Evolutionary conservation across 2,797 vertebrate species (phyloP), one percentile per base, ranked within the genome.

Genomic region (Muraenolepis orangiensis): DNA sequence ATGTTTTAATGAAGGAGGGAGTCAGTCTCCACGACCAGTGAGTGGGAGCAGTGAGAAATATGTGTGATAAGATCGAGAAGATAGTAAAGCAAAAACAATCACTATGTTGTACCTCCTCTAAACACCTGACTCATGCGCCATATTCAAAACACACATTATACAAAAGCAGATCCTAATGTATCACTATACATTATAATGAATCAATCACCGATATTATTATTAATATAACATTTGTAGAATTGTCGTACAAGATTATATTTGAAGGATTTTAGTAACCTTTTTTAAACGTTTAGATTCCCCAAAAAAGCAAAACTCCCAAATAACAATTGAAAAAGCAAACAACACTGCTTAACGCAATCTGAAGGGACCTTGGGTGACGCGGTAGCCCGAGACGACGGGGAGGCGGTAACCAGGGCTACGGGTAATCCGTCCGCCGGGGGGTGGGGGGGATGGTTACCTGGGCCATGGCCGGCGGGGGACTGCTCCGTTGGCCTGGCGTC

Each of bases 381-480:
- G 42, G 14, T 6, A 51, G 46, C 46, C 46, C 18, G 46, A 23
- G 51, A 57, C 51, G 16, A 16, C 16, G 42, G 4, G 13, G 14
- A 0, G n/a, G 61, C 13, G n/a, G n/a, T n/a, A n/a, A n/a, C n/a
- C n/a, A n/a, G n/a, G n/a, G n/a, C n/a, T n/a, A n/a, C n/a, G n/a
- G n/a, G n/a, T n/a, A n/a, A n/a, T n/a, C n/a, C n/a, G n/a, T n/a
- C n/a, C n/a, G n/a, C n/a, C n/a, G n/a, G 29, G 6, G 29, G 8
- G 23, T 12, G 6, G 7, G 18, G 6, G 32, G 38, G 20, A 4
- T 4, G 7, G 18, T 84, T 89, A 96, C 95, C 95, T 40, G 94
- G 91, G 78, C 79, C 88, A 31, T 80, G 83, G 69, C 69, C 74
- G 57, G 71, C 3, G 2, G 70, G 71, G 20, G 71, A 71, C 74